Conservation (phyloP, 1,140 invertebrate genomes). For the Triops longicaudatus region DNA sequence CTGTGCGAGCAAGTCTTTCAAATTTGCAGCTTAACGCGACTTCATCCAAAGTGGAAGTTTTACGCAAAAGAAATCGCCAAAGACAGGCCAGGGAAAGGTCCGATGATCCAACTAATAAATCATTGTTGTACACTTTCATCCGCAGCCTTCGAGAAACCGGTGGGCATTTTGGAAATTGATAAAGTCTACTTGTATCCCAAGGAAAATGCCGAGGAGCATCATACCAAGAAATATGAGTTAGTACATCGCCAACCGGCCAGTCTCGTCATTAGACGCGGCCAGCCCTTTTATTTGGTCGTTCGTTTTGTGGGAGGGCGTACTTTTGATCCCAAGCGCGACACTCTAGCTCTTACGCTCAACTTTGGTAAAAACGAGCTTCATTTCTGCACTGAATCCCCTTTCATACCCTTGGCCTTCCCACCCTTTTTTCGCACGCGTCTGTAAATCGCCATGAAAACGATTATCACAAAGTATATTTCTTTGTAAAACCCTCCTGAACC, state of each 20-base stretch:
- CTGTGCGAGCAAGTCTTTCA: too few relatives aligned
- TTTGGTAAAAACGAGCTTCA: constrained; percentile 42
- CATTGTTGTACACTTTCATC: not conserved
- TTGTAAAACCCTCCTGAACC: too few relatives aligned
- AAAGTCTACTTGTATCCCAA: constrained; percentile 37
- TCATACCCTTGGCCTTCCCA: not conserved
- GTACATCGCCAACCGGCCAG: constrained; percentile 37
- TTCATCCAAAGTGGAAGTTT: too few relatives aligned
- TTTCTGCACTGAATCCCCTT: constrained; percentile 30
- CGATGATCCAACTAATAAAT: not conserved
- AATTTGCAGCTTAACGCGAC: too few relatives aligned
- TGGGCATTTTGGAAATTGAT: constrained; percentile 32
- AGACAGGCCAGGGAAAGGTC: too few relatives aligned
- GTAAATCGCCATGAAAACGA: not conserved
- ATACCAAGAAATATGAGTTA: constrained; percentile 40
- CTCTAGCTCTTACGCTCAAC: constrained; percentile 49
- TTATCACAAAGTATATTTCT: not conserved
- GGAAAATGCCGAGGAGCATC: constrained; percentile 40
- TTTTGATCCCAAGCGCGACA: constrained; percentile 47
- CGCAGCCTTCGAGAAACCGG: not conserved
- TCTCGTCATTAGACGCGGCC: constrained; percentile 53
- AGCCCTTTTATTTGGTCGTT: constrained; percentile 52
- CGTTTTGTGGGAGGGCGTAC: constrained; percentile 44
- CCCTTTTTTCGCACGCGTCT: not conserved
- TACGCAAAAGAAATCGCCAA: too few relatives aligned